Evolutionary conservation across 30 jellyfish, hydroid and myxozoan species (phyloP).

Genomic region (Pelagia noctiluca): DNA sequence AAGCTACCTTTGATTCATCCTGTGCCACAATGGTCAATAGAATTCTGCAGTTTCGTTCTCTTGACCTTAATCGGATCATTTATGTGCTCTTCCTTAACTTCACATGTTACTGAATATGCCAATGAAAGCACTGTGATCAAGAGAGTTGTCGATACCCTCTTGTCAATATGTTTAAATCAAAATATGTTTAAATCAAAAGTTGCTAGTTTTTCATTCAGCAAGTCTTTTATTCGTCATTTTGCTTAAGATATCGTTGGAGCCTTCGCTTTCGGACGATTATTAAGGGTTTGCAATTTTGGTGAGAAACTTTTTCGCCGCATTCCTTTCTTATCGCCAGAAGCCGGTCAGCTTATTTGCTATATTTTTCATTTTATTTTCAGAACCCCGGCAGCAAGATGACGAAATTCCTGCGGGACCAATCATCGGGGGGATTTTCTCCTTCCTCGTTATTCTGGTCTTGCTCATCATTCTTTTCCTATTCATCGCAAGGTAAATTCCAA

Average conservation of each 20-base stretch:
- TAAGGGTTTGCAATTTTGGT: too few species aligned
- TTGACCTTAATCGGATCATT: neutral
- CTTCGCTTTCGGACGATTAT: too few species aligned
- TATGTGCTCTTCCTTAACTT: neutral
- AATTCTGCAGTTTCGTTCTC: neutral
- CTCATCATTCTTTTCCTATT: constrained; percentile 62
- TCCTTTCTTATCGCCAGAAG: neutral
- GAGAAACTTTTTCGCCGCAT: neutral
- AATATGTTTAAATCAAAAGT: too few species aligned
- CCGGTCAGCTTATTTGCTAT: neutral
- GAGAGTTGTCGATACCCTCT: too few species aligned
- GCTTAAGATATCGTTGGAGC: too few species aligned
- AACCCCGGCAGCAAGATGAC: constrained; percentile 45
- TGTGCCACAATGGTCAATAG: neutral
- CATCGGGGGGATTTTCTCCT: constrained; percentile 86
- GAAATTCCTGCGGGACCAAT: constrained; percentile 78
- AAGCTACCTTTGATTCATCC: too few species aligned
- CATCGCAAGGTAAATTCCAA: constrained; percentile 79
- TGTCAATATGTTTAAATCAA: too few species aligned
- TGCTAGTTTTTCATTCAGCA: too few species aligned
- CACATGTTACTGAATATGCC: too few species aligned
- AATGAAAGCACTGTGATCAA: too few species aligned
- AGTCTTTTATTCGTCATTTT: too few species aligned
- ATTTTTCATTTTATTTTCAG: constrained; percentile 18
- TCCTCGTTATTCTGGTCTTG: constrained; percentile 77